Conservation (phyloP, 2,888 invertebrate genomes). For the Drosophila nigricruria region DNA sequence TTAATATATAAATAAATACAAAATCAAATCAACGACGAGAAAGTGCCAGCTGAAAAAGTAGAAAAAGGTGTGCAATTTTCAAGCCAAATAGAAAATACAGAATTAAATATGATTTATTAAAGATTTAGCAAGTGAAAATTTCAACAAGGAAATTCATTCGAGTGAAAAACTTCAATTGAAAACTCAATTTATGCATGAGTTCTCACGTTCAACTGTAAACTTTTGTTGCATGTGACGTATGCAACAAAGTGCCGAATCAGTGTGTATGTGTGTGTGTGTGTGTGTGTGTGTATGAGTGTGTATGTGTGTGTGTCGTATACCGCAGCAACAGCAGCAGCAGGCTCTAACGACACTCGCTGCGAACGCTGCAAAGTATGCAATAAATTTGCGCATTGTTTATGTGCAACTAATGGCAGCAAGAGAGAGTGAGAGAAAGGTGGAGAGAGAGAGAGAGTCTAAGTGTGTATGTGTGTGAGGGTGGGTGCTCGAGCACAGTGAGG, state of each 20-base stretch:
- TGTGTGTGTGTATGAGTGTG: background rate
- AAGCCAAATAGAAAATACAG: background rate
- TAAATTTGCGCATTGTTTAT: constrained; percentile 79
- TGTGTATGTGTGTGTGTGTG: constrained; percentile 19
- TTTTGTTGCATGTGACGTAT: constrained; percentile 76
- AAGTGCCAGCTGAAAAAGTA: constrained; percentile 17
- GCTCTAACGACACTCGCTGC: constrained; percentile 62
- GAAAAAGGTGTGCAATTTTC: constrained; percentile 53
- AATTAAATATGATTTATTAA: background rate
- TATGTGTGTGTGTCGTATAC: constrained; percentile 28
- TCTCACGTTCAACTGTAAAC: constrained; percentile 50
- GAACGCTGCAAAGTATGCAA: constrained; percentile 78
- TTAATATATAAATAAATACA: constrained; percentile 17
- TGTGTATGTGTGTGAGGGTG: constrained; percentile 20
- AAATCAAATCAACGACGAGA: constrained; percentile 34
- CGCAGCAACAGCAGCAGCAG: constrained; percentile 38
- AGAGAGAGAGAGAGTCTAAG: background rate
- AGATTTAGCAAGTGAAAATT: constrained; percentile 2
- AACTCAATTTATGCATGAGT: constrained; percentile 70
- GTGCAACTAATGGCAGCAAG: constrained; percentile 56
- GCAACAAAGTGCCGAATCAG: constrained; percentile 70
- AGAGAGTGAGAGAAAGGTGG: background rate
- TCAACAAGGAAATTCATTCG: constrained; percentile 5
- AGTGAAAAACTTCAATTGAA: constrained; percentile 36
- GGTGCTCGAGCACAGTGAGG: constrained; percentile 66